Conservation (phyloP, 2,113 vertebrate species). For the Naja naja region DNA sequence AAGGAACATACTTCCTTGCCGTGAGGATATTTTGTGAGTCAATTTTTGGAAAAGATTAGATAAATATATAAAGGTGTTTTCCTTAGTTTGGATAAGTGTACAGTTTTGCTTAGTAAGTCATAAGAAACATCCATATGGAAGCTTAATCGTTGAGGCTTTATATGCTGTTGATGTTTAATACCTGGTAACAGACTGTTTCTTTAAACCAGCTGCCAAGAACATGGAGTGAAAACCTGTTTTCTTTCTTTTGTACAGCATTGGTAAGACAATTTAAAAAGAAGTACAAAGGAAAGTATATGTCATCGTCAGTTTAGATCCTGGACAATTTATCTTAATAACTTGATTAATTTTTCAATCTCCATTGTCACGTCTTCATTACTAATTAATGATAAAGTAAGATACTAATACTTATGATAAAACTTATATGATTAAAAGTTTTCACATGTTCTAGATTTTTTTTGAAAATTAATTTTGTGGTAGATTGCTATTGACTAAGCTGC, state of each 20-base stretch:
- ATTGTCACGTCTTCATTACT: constrained; percentile 50
- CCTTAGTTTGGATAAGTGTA: constrained; percentile 25
- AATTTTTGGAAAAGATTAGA: neutral
- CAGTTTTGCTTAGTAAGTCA: constrained; percentile 17
- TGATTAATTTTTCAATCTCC: constrained; percentile 68
- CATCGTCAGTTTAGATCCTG: constrained; percentile 68
- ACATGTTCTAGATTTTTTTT: constrained; percentile 34
- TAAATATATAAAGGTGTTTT: constrained; percentile 32
- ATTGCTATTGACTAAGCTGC: constrained; percentile 2
- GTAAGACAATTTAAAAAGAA: constrained; percentile 70
- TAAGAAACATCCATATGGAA: constrained; percentile 49
- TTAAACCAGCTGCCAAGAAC: constrained; percentile 53
- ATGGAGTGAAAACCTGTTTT: constrained; percentile 53
- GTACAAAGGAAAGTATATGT: constrained; percentile 70
- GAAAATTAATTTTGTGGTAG: constrained; percentile 23
- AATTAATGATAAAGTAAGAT: constrained; percentile 49
- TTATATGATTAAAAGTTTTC: constrained; percentile 53
- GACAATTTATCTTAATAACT: constrained; percentile 66
- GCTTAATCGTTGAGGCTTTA: constrained; percentile 59
- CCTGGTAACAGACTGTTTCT: constrained; percentile 43
- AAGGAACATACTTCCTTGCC: neutral
- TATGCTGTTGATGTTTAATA: constrained; percentile 47
- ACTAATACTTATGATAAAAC: constrained; percentile 24
- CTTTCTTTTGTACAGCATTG: constrained; percentile 59
- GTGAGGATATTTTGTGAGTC: neutral